phyloP scores from a whole-genome alignment of 2,888 invertebrate genomes.

The Polylopha cassiicola region DNA sequence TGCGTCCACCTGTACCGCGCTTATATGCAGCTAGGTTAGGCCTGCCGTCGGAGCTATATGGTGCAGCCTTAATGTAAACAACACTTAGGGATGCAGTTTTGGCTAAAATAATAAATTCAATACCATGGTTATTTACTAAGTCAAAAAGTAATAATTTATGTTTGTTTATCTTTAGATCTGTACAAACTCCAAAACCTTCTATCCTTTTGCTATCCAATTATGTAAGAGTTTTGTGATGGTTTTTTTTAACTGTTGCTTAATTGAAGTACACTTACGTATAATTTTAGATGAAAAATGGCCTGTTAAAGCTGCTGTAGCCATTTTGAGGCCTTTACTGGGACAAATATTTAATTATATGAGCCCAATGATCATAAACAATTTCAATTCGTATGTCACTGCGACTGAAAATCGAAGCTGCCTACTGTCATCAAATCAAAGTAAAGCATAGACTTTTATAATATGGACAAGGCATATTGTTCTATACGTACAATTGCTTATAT shows the following conservation, averaged over 20 bases:
- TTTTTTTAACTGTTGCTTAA: constrained; percentile 1
- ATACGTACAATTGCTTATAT: too few species aligned
- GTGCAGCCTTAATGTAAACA: constrained; percentile 64
- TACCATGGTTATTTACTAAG: neutral
- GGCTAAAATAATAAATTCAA: constrained; percentile 41
- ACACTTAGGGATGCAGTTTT: constrained; percentile 59
- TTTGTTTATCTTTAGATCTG: constrained; percentile 8
- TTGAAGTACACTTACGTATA: constrained; percentile 48
- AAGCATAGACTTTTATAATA: too few species aligned
- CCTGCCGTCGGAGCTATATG: constrained; percentile 74
- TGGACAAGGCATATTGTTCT: too few species aligned
- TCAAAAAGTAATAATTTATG: neutral
- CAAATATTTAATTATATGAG: constrained; percentile 15
- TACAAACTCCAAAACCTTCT: too few species aligned
- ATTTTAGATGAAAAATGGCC: constrained; percentile 56
- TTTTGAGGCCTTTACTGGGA: constrained; percentile 44
- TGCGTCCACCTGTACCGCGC: constrained; percentile 93
- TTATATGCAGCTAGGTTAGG: constrained; percentile 83
- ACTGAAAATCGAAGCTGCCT: too few species aligned
- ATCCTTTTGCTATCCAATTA: constrained; percentile 43
- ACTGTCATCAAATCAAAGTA: too few species aligned
- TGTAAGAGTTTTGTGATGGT: constrained; percentile 49
- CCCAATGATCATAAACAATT: constrained; percentile 24
- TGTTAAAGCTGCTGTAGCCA: constrained; percentile 62
- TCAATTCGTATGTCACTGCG: constrained; percentile 15